Conservation (phyloP, 2,888 invertebrate species). For the Netelia melanura region DNA sequence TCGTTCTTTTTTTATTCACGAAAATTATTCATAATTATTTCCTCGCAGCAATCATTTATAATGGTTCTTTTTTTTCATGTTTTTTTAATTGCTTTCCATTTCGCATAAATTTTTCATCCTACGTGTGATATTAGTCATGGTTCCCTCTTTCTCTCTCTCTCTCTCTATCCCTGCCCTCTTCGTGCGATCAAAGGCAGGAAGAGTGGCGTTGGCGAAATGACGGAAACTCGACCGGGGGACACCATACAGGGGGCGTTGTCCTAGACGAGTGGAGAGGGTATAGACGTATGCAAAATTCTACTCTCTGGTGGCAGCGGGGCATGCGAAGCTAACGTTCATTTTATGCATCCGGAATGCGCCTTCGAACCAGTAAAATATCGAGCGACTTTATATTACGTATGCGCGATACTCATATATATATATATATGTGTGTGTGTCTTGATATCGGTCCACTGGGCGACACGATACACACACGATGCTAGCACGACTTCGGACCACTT, state of each 20-base stretch:
- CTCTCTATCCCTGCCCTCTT: conserved; percentile 7
- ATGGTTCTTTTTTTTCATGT: conserved; percentile 5
- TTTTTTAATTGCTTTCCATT: conserved; percentile 1
- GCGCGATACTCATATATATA: conserved; percentile 66
- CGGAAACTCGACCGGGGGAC: conserved; percentile 58
- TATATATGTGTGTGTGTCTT: conserved; percentile 15
- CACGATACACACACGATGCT: conserved; percentile 65
- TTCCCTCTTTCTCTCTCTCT: conserved; percentile 5
- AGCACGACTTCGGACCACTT: conserved; percentile 38
- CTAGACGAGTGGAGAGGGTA: conserved; percentile 19
- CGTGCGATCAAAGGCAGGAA: conserved; percentile 65
- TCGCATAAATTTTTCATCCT: conserved; percentile 25
- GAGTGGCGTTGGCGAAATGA: conserved; percentile 66
- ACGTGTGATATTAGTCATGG: conserved; percentile 25
- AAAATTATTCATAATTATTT: neutral
- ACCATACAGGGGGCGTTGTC: conserved; percentile 54
- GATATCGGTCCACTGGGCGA: conserved; percentile 53
- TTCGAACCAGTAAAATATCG: conserved; percentile 81
- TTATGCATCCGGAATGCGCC: conserved; percentile 81
- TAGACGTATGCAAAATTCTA: conserved; percentile 78
- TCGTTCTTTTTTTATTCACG: conserved; percentile 3
- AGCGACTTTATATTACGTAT: conserved; percentile 78
- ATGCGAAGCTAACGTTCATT: conserved; percentile 80
- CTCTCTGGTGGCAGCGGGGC: conserved; percentile 69
- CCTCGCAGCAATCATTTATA: neutral